A percentile compares a stretch with the other conserved stretches of the same genome.
phyloP scores from a whole-genome alignment of 2,888 invertebrate genomes.

The Torymus tubicola region DNA sequence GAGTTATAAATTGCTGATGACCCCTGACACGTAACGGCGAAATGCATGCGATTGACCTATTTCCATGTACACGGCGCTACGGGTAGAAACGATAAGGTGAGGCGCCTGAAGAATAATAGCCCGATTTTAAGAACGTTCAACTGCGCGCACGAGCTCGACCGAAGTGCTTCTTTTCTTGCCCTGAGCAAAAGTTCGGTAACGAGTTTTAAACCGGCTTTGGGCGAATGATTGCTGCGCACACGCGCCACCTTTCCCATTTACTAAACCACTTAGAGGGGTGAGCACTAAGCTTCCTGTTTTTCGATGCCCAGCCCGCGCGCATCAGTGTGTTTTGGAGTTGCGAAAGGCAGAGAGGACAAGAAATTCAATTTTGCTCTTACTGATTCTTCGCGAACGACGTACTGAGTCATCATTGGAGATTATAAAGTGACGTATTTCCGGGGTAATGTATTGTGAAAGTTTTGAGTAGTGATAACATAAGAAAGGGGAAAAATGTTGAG shows the following conservation, averaged over 20 bases:
- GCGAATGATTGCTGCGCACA: constrained; percentile 15
- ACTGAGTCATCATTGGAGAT: too few species aligned
- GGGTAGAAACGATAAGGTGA: constrained; percentile 6
- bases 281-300: not conserved
- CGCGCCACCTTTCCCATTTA: constrained; percentile 35
- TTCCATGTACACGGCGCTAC: not conserved
- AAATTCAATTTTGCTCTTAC: too few species aligned
- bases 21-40: constrained; percentile 11
- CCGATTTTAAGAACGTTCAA: constrained; percentile 43
- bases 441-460: too few species aligned
- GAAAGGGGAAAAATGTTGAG: too few species aligned
- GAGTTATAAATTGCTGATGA: constrained; percentile 25
- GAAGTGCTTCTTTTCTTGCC: constrained; percentile 19
- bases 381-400: too few species aligned
- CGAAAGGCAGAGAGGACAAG: too few species aligned
- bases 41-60: constrained; percentile 36
- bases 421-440: too few species aligned
- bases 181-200: constrained; percentile 33
- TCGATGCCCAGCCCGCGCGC: not conserved
- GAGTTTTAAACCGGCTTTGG: constrained; percentile 38
- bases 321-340: too few species aligned
- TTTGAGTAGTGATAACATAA: too few species aligned
- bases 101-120: constrained; percentile 25
- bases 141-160: not conserved
- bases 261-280: constrained; percentile 18